Percentiles rank a stretch among this genome's conserved stretches.
Conservation (phyloP, 64 coral and sea anemone species). For the Astreopora myriophthalma region DNA sequence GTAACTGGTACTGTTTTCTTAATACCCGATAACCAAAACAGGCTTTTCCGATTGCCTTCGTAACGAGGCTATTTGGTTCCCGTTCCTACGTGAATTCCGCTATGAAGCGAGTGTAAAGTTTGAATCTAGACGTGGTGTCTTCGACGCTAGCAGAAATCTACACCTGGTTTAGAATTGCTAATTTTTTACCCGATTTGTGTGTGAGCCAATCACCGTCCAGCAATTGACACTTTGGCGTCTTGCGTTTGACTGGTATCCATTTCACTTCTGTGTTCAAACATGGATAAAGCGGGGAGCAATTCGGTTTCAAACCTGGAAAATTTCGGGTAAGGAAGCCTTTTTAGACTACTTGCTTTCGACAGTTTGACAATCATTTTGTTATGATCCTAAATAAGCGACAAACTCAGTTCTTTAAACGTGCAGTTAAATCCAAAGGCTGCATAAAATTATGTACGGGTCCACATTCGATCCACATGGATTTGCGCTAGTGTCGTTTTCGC, state of each 20-base stretch:
- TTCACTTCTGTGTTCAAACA: constrained; percentile 34
- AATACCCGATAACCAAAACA: neutral
- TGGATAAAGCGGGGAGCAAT: constrained; percentile 25
- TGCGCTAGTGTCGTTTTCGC: neutral
- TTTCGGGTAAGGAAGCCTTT: neutral
- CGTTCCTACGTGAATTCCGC: neutral
- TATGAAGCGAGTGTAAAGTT: neutral
- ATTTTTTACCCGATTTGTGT: neutral
- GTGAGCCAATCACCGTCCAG: constrained; percentile 26
- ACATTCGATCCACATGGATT: neutral
- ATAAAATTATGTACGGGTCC: neutral
- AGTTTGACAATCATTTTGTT: neutral
- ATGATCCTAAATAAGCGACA: neutral
- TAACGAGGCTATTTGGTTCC: too few species aligned
- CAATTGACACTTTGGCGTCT: constrained; percentile 1
- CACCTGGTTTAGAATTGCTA: constrained; percentile 42
- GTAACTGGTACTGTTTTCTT: neutral
- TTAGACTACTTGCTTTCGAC: neutral
- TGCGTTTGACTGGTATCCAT: neutral
- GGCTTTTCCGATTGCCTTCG: neutral
- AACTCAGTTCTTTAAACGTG: neutral
- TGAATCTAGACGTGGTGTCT: neutral
- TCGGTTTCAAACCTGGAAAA: constrained; percentile 20
- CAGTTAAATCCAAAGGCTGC: neutral
- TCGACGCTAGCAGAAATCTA: neutral